phyloP scores from a whole-genome alignment of 2,888 invertebrate species.

The Zootermopsis nevadensis region DNA sequence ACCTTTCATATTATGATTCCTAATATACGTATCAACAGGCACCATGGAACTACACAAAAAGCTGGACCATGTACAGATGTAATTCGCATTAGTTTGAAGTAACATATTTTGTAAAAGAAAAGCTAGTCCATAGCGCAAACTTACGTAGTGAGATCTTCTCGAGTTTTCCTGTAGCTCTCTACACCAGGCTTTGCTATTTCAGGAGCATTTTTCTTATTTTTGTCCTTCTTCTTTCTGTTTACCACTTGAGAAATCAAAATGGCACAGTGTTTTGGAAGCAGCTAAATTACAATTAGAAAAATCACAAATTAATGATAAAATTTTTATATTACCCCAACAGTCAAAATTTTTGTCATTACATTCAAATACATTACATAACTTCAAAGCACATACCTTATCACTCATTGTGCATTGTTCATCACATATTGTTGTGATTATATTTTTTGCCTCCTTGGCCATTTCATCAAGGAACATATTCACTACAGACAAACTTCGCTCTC shows the following conservation, averaged over 20 bases:
- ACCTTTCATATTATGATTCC: too few relatives aligned
- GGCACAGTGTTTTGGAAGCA: constrained; percentile 96
- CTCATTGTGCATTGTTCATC: constrained; percentile 98
- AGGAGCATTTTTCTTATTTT: constrained; percentile 82
- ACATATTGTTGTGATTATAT: constrained; percentile 97
- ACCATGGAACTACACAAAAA: background rate
- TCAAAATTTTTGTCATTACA: background rate
- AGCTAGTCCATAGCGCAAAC: constrained; percentile 46
- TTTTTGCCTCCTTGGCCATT: constrained; percentile 98
- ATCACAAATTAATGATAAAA: background rate
- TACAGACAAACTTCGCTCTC: constrained; percentile 93
- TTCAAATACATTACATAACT: background rate
- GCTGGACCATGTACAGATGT: too few relatives aligned
- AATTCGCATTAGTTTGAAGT: too few relatives aligned
- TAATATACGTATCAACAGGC: background rate
- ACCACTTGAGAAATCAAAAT: constrained; percentile 88
- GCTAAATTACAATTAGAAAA: constrained; percentile 57
- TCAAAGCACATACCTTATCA: constrained; percentile 73
- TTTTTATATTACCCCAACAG: background rate
- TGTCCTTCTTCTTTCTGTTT: constrained; percentile 92
- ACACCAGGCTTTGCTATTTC: constrained; percentile 93
- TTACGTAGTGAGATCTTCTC: constrained; percentile 92
- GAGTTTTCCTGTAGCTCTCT: constrained; percentile 94
- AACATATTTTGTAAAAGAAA: too few relatives aligned
- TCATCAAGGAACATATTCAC: constrained; percentile 98